Percentiles rank a stretch among this genome's conserved stretches.
These are phyloP conservation scores for Reticulitermes lucifugus DNA, from an alignment of 2,888 invertebrate genomes.

Conservation along the genomic window DNA sequence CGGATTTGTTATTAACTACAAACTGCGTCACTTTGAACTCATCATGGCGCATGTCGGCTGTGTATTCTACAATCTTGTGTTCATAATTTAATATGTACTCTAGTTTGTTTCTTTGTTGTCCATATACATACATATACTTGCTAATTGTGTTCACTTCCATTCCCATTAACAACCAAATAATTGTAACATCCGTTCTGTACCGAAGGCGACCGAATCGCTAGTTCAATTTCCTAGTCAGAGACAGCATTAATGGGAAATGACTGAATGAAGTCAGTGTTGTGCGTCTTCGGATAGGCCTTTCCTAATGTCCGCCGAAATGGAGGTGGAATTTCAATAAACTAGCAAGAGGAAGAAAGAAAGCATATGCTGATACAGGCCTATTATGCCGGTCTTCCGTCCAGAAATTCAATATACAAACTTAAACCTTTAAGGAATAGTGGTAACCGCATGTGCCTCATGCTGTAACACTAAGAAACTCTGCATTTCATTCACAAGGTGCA, in stretches of 20 bases:
- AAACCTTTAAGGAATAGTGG: too few relatives aligned
- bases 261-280: too few relatives aligned
- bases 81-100: not conserved
- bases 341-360: too few relatives aligned
- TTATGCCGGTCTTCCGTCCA: too few relatives aligned
- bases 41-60: constrained; percentile 21
- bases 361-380: too few relatives aligned
- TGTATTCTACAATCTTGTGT: constrained; percentile 3
- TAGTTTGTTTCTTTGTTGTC: not conserved
- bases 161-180: constrained; percentile 33
- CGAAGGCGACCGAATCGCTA: constrained; percentile 18
- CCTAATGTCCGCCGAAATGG: too few relatives aligned
- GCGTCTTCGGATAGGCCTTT: too few relatives aligned
- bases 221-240: constrained; percentile 31
- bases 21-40: not conserved
- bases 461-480: too few relatives aligned
- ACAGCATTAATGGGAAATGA: not conserved
- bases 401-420: too few relatives aligned
- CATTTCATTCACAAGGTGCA: too few relatives aligned
- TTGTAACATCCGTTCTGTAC: constrained; percentile 30
- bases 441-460: too few relatives aligned
- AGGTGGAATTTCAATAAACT: too few relatives aligned
- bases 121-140: constrained; percentile 8
- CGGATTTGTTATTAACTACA: not conserved
- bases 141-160: constrained; percentile 38